Conservation (phyloP, 2,888 invertebrate genomes). For the Caenorhabditis drosophilae region DNA sequence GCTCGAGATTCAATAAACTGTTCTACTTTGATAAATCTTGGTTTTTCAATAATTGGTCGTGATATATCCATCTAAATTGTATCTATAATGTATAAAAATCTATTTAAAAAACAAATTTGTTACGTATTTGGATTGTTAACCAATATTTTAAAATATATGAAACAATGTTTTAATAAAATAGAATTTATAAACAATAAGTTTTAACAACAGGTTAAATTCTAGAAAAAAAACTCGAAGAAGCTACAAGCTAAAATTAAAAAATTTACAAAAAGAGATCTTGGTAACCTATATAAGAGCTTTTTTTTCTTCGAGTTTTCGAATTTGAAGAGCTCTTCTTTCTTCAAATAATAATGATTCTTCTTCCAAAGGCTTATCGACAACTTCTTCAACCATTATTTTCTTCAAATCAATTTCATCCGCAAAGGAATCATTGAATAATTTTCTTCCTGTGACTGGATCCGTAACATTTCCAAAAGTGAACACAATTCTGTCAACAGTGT, state of each 20-base stretch:
- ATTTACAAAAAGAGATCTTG: constrained; percentile 5
- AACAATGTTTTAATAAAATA: too few species aligned
- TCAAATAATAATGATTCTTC: constrained; percentile 57
- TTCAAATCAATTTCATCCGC: constrained; percentile 56
- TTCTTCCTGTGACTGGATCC: constrained; percentile 61
- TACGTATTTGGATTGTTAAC: too few species aligned
- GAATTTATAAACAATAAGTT: too few species aligned
- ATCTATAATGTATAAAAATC: background rate
- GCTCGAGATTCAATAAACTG: constrained; percentile 28
- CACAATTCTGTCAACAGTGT: constrained; percentile 56
- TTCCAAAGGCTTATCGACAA: constrained; percentile 56
- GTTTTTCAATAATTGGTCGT: constrained; percentile 19
- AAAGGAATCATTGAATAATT: constrained; percentile 57
- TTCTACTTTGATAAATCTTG: constrained; percentile 26
- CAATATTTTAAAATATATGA: too few species aligned
- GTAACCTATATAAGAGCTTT: constrained; percentile 19
- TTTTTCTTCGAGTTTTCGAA: constrained; percentile 39
- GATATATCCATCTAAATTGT: constrained; percentile 29
- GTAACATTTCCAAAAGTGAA: constrained; percentile 59
- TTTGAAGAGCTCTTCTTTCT: constrained; percentile 54
- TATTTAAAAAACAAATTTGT: background rate
- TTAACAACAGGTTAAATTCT: background rate
- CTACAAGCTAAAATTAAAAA: too few species aligned
- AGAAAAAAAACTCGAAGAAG: constrained; percentile 3
- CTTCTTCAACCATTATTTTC: constrained; percentile 53